A percentile compares a stretch with the other conserved stretches of the same genome.
Evolutionary conservation across 2,113 vertebrate genomes (phyloP).

Genomic region (Grantiella picta): DNA sequence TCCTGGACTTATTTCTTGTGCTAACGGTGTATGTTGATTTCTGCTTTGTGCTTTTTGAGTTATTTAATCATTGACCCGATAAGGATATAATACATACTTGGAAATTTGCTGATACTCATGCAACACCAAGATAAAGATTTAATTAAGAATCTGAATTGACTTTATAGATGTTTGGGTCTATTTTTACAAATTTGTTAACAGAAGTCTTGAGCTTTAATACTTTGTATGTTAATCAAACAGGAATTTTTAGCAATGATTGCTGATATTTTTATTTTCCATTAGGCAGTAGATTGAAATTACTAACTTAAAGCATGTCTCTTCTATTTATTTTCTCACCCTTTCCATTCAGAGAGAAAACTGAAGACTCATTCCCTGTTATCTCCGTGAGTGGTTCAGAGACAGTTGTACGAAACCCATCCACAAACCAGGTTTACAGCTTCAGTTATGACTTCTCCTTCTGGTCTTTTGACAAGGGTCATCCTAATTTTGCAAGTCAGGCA

Average conservation of each 20-base stretch:
- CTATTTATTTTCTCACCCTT: background rate
- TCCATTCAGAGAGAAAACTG: slow-evolving; percentile 81
- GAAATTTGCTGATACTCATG: background rate
- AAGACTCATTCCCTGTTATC: slow-evolving; percentile 78
- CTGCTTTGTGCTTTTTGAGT: background rate
- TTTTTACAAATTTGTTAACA: background rate
- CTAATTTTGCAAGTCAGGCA: slow-evolving; percentile 81
- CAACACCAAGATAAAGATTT: background rate
- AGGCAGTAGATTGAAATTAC: background rate
- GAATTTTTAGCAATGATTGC: background rate
- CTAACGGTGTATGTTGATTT: background rate
- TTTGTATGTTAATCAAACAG: background rate
- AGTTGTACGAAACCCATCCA: slow-evolving; percentile 78
- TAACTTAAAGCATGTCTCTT: background rate
- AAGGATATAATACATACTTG: background rate
- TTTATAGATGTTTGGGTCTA: background rate
- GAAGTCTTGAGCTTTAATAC: background rate
- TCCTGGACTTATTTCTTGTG: background rate
- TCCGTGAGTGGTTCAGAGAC: slow-evolving; percentile 83
- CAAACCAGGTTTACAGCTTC: slow-evolving; percentile 84
- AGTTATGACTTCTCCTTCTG: slow-evolving; percentile 87
- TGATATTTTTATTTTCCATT: background rate
- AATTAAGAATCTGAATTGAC: background rate
- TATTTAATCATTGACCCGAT: background rate
- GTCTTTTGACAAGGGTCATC: slow-evolving; percentile 81